Base-by-base conservation (phyloP, 2,888 invertebrate species). In the Hartigia nigra region DNA sequence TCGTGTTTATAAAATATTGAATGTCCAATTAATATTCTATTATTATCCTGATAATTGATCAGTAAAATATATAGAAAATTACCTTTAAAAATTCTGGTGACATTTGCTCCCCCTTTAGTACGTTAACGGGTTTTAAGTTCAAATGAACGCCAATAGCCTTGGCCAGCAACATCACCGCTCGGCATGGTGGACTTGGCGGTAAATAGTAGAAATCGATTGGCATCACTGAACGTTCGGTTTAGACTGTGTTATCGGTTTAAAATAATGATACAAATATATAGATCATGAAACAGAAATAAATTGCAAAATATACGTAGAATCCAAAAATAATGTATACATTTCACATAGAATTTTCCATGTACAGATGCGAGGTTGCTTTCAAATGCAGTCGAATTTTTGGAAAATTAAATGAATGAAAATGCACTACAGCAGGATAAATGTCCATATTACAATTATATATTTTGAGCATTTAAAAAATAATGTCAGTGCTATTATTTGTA, bases 31-130 rank as follows among this genome's bases (percentile, higher is more conserved):
- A 12, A n/a, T 31, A 31, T 31, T 70, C 14, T 9, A 70, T 3
- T 69, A 69, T 31, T 12, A 70, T 5, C 31, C 31, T 32, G n/a
- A 23, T 4, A 31, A 35, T 69, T 12, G 76, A 37, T 32, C n/a
- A n/a, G 32, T n/a, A 70, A 36, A 70, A 70, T 14, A 32, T 74
- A 35, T 35, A 12, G 1, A 12, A 74, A 74, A 70, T 12, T 90
- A 95, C 96, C 94, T 95, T 94, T 70, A 95, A 80, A 89, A 93
- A 96, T 80, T 95, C 95, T 0, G 95, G 94, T 78, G 93, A 94
- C 88, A 94, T 90, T 76, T 95, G 94, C 75, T 95, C 95, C 0
- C 94, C 94, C 69, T 92, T 92, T 80, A 93, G 88, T 0, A 95
- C 88, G 87, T 95, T 94, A 5, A 95, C 91, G 32, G 92, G 89